Evolutionary conservation across 2,113 vertebrate species (phyloP).

Genomic region (Halichoerus grypus): DNA sequence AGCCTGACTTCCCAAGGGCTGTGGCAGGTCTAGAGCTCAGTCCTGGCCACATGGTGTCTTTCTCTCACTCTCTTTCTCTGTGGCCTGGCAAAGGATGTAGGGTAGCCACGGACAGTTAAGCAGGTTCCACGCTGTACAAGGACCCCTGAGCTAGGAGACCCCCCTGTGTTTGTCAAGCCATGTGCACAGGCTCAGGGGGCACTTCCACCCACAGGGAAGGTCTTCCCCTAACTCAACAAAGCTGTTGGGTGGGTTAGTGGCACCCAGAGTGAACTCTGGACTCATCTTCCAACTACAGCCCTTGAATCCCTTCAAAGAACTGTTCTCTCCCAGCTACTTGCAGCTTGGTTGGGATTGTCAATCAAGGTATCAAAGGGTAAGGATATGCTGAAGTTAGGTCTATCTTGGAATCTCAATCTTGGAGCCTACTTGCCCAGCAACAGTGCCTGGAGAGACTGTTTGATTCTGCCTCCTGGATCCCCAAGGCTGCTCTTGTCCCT

Average conservation of each 20-base stretch:
- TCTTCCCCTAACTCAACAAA: background rate
- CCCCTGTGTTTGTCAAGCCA: background rate
- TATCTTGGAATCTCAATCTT: background rate
- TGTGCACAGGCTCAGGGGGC: background rate
- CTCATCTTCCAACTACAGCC: too few species aligned
- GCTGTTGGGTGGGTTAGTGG: background rate
- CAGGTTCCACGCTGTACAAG: background rate
- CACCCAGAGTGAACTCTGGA: background rate
- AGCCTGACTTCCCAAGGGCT: background rate
- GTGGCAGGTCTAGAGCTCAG: background rate
- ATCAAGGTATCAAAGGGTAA: background rate
- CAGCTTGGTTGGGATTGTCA: background rate
- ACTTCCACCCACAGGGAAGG: fast-evolving
- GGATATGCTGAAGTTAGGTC: background rate
- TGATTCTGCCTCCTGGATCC: background rate
- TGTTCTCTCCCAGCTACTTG: background rate
- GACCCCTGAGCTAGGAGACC: background rate
- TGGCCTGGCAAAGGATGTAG: background rate
- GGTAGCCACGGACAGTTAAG: background rate
- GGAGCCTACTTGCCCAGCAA: background rate
- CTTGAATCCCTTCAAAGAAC: background rate
- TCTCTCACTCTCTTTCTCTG: background rate
- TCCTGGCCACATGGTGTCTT: background rate
- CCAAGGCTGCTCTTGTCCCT: background rate
- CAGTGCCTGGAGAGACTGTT: background rate